Evolutionary conservation across 2,113 vertebrate genomes (phyloP).

Genomic region (Myxocyprinus asiaticus): DNA sequence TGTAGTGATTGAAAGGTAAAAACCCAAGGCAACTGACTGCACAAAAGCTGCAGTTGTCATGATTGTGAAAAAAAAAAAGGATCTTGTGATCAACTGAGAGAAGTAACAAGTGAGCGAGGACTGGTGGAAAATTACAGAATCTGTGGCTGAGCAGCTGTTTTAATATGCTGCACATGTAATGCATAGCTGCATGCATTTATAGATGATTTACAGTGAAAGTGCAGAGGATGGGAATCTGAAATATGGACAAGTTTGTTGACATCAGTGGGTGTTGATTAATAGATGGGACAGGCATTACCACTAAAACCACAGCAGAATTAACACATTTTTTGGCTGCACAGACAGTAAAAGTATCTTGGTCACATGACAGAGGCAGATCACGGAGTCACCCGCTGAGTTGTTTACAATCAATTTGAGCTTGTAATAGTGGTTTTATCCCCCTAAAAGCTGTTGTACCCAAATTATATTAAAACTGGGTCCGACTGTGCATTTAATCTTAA

Average conservation of each 20-base stretch:
- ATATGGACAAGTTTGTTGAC: background rate
- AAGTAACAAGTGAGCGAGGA: background rate
- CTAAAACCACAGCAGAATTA: background rate
- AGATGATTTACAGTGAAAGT: background rate
- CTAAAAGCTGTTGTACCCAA: background rate
- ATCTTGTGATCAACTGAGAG: conserved; percentile 30
- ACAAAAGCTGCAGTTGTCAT: background rate
- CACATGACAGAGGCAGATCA: background rate
- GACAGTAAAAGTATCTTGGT: background rate
- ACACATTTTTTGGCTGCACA: background rate
- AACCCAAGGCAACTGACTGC: background rate
- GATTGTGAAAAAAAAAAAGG: background rate
- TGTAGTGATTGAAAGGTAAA: background rate
- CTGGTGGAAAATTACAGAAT: conserved; percentile 31
- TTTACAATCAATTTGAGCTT: conserved; percentile 15
- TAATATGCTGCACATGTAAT: background rate
- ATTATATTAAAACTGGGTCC: background rate
- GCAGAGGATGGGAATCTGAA: too few species aligned
- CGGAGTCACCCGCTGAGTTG: background rate
- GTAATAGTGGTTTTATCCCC: background rate
- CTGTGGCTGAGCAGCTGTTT: background rate
- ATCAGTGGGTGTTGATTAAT: background rate
- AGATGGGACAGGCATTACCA: background rate
- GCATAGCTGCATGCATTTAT: background rate
- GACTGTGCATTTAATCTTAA: background rate